Conservation (phyloP, 1,140 invertebrate species). For the Penaeus japonicus region DNA sequence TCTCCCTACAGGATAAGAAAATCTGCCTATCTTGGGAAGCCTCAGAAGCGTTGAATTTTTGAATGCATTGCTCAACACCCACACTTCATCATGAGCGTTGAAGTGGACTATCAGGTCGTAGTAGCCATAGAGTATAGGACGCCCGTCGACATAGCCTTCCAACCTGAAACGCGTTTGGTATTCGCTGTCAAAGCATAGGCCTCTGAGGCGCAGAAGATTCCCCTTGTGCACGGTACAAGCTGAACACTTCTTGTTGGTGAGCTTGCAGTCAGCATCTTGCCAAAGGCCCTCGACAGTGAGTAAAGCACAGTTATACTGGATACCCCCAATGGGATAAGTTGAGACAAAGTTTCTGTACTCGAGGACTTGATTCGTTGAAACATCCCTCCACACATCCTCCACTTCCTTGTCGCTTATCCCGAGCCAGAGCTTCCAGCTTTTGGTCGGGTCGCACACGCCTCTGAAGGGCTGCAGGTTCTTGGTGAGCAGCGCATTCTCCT, state of each 20-base stretch:
- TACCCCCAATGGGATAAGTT: neutral
- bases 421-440: constrained; percentile 20
- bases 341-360: constrained; percentile 14
- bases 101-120: neutral
- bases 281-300: neutral
- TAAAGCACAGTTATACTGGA: neutral
- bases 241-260: neutral
- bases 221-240: neutral
- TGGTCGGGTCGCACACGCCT: neutral
- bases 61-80: neutral
- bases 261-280: neutral
- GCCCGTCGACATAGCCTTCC: neutral
- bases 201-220: constrained; percentile 20
- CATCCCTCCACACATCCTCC: constrained; percentile 27
- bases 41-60: neutral
- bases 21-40: neutral
- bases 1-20: constrained; percentile 21
- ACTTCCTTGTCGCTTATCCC: constrained; percentile 24
- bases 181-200: constrained; percentile 27
- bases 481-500: neutral
- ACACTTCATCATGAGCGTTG: neutral
- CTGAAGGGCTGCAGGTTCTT: neutral
- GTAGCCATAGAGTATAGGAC: constrained; percentile 20
- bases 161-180: constrained; percentile 1
- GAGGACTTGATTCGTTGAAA: neutral